Conservation (phyloP, 2,113 vertebrate genomes). For the Hypanus sabinus region DNA sequence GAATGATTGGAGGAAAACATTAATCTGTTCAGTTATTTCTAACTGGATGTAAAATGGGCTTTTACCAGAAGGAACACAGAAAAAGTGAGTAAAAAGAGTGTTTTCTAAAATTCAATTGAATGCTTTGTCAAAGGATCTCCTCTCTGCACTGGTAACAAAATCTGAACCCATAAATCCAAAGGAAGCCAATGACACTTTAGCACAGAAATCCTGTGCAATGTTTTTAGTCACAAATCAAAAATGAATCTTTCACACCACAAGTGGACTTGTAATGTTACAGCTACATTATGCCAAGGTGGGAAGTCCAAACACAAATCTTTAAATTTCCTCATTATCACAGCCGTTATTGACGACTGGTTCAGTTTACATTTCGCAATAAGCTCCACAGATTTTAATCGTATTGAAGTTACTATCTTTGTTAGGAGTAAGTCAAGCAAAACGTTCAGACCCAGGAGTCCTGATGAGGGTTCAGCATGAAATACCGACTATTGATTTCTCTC, state of each 20-base stretch:
- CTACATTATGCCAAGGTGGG: not conserved
- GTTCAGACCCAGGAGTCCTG: no score
- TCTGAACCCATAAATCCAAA: no score
- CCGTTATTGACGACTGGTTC: not conserved
- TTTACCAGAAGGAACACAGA: not conserved
- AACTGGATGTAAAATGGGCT: not conserved
- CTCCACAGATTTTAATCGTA: not conserved
- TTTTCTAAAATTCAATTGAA: not conserved
- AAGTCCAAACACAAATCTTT: not conserved
- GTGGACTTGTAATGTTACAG: not conserved
- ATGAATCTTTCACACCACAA: not conserved
- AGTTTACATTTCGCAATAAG: not conserved
- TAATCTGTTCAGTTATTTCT: not conserved
- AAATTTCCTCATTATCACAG: not conserved
- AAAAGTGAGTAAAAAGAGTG: not conserved
- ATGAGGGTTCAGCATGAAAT: no score
- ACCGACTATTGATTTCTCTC: no score
- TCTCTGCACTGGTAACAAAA: not conserved
- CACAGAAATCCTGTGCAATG: not conserved
- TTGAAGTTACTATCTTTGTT: not conserved
- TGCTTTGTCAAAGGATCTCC: not conserved
- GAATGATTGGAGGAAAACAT: not conserved
- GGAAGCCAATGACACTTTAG: no score
- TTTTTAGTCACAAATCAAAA: not conserved
- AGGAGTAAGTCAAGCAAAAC: not conserved